Conservation (phyloP, 2,888 invertebrate species). For the Dynastes hyllus region DNA sequence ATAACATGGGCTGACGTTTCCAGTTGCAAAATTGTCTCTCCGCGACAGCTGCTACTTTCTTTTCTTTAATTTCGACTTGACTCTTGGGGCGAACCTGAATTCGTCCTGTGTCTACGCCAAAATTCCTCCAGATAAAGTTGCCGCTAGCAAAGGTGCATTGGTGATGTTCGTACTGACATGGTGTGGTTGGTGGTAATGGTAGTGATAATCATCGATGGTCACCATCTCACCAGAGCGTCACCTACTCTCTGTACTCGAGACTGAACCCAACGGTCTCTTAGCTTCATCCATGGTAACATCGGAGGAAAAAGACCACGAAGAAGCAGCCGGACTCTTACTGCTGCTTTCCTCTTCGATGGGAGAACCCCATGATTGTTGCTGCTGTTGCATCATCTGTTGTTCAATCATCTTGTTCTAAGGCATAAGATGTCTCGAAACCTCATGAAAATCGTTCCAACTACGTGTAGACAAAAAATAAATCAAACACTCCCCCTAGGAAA, state of each 20-base stretch:
- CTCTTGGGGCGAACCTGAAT: constrained; percentile 75
- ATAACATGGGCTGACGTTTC: too few relatives aligned
- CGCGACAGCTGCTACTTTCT: too few relatives aligned
- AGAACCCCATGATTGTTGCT: constrained; percentile 76
- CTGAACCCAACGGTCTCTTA: constrained; percentile 89
- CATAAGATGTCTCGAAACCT: too few relatives aligned
- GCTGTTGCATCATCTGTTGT: constrained; percentile 86
- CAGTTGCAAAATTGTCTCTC: too few relatives aligned
- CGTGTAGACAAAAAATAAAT: too few relatives aligned
- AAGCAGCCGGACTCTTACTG: constrained; percentile 76
- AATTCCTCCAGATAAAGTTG: constrained; percentile 81
- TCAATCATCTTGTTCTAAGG: constrained; percentile 83
- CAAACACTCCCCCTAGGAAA: too few relatives aligned
- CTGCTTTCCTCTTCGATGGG: constrained; percentile 83
- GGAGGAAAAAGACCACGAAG: constrained; percentile 81
- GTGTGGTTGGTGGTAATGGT: constrained; percentile 61
- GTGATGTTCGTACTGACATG: constrained; percentile 77
- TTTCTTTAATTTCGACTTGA: too few relatives aligned
- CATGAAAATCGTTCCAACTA: too few relatives aligned
- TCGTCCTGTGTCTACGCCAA: constrained; percentile 83
- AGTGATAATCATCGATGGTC: constrained; percentile 75
- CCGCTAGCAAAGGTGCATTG: constrained; percentile 83
- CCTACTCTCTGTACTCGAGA: constrained; percentile 90
- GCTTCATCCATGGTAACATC: constrained; percentile 85
- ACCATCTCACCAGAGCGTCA: constrained; percentile 81